Evolutionary conservation across 2,113 vertebrate genomes (phyloP), one percentile per base, ranked within the genome.

Genomic region (Manacus vitellinus): DNA sequence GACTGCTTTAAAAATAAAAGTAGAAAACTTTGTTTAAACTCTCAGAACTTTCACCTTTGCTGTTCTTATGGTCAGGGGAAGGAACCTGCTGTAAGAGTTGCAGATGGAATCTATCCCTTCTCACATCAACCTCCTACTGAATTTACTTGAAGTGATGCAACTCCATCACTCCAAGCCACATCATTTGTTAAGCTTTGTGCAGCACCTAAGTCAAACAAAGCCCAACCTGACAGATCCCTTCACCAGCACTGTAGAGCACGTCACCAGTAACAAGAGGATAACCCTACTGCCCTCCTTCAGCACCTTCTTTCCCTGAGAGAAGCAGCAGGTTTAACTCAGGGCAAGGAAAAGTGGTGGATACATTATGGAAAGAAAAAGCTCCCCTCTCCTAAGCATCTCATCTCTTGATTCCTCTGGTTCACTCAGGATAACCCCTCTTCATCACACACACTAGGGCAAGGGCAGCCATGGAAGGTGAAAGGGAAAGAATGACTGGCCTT

Each of bases 231-330:
- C 30, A 27, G 61, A n/a, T 23, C 6, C 41, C 74, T 49, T 39
- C 54, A 63, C 27, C 37, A 74, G 65, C 3, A 1, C 22, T 21
- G 33, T 31, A 44, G 37, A 8, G n/a, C 7, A 28, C 0, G 0
- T 5, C 14, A 33, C 14, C 37, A 52, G 22, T 18, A 47, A 59
- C 1, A 12, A 37, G 30, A 15, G 7, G 18, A 56, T 17, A 27
- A 66, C 4, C 35, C 12, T 37, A 28, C n/a, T n/a, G 43, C 24
- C 51, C 39, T 85, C 56, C 33, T 41, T 51, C 66, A 58, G 83
- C 66, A 43, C 18, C 23, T 63, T 47, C 63, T 61, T 63, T 25
- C 23, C 54, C 30, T 11, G 10, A 78, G 75, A 76, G 35, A 6
- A 68, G 41, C 22, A 68, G 37, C 0, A 1, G 24, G 19, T 56